Evolutionary conservation across 2,888 invertebrate genomes (phyloP).

Genomic region (Reticulitermes lucifugus): DNA sequence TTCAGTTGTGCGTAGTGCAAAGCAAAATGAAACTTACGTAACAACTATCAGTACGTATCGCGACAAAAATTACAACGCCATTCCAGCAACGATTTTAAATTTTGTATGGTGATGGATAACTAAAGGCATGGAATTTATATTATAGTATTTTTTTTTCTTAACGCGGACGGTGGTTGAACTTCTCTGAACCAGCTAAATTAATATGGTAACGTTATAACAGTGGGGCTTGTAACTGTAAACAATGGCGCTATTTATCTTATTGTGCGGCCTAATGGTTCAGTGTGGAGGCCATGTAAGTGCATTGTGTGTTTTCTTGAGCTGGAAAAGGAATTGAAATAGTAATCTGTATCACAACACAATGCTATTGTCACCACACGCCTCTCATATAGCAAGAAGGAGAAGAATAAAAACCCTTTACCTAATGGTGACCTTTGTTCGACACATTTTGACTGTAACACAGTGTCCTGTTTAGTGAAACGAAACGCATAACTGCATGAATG

Average conservation of each 20-base stretch:
- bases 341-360: neutral
- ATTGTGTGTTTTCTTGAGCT: neutral
- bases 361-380: neutral
- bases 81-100: no score
- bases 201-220: neutral
- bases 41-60: no score
- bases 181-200: neutral
- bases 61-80: no score
- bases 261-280: neutral
- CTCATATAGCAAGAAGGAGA: neutral
- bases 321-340: neutral
- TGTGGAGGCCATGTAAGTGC: neutral
- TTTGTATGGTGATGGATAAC: no score
- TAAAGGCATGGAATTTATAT: no score
- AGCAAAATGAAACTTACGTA: no score
- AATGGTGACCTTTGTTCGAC: neutral
- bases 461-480: no score
- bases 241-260: neutral
- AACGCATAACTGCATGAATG: no score
- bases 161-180: no score
- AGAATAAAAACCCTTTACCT: neutral
- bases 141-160: no score
- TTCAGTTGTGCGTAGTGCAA: no score
- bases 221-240: neutral
- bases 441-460: neutral